Conservation (phyloP, 1,140 invertebrate genomes). For the Cyphomyrmex costatus region DNA sequence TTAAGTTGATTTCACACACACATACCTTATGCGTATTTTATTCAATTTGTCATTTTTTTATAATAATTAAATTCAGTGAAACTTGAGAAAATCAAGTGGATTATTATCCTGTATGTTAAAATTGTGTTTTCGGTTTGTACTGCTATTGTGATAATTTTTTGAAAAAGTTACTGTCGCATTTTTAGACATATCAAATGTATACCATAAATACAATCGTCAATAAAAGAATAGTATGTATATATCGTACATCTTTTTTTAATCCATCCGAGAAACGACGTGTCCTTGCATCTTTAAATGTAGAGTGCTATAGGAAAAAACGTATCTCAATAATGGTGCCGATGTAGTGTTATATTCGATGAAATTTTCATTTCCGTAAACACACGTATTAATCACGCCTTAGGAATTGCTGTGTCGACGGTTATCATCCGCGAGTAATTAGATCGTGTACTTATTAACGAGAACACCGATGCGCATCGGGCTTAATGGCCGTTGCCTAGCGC, state of each 20-base stretch:
- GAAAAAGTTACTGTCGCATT: neutral
- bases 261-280: neutral
- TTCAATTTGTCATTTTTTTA: neutral
- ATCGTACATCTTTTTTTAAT: neutral
- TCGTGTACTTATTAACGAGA: slow-evolving; percentile 57
- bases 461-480: slow-evolving; percentile 61
- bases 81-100: neutral
- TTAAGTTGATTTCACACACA: neutral
- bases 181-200: neutral
- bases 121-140: neutral
- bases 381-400: slow-evolving; percentile 47
- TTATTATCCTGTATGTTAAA: neutral
- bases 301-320: too few relatives aligned
- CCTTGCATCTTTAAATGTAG: neutral
- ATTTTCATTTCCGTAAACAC: slow-evolving; percentile 57
- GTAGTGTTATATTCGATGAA: neutral
- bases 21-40: neutral
- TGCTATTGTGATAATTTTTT: neutral
- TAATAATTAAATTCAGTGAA: neutral
- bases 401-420: slow-evolving; percentile 41
- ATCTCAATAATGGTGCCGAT: neutral
- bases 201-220: neutral
- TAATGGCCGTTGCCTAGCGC: slow-evolving; percentile 54
- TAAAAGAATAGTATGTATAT: neutral
- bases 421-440: slow-evolving; percentile 58